Evolutionary conservation across 2,113 vertebrate genomes (phyloP), one percentile per base, ranked within the genome.

Genomic region (Dendrocopos noguchii): DNA sequence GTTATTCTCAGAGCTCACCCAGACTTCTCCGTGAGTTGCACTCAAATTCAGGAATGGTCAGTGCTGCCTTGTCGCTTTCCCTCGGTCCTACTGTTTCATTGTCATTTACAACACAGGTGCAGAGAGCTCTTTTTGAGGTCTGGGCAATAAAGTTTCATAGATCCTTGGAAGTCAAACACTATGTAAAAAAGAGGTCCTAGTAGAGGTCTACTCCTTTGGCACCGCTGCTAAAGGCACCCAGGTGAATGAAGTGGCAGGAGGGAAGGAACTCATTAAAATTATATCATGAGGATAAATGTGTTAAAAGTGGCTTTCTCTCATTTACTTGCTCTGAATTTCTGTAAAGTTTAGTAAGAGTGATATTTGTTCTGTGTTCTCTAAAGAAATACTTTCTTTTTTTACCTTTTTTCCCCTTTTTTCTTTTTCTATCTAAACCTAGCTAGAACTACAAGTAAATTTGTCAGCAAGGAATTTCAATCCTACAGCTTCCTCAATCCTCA

Each of bases 341-440:
- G 46, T 46, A 82, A 65, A 73, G 28, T 17, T 73, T 61, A 36
- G 24, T 60, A 79, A 64, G 3, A 34, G 21, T 36, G 19, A 4
- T 28, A 42, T 57, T 81, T 64, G 15, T 56, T 75, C 33, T 60
- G 12, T 55, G 47, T 21, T 68, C 36, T 77, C 9, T 31, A 79
- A 88, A 80, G 15, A 90, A 81, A 55, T 15, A 42, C 4, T 27
- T 18, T 24, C 47, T 39, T 39, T 39, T 39, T 39, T 39, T 61
- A 25, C 1, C 0, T 0, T 11, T 31, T 71, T 79, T 39, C 47
- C 47, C 19, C 33, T 39, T 39, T 39, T 39, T 31, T 1, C 0
- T 0, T 11, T 31, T 71, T 79, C 15, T 68, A 42, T 52, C 28
- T 76, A 68, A 76, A 55, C 5, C 33, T 25, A 52, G 27, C 15